phyloP scores from a whole-genome alignment of 2,113 vertebrate genomes.

The Petromus typicus region DNA sequence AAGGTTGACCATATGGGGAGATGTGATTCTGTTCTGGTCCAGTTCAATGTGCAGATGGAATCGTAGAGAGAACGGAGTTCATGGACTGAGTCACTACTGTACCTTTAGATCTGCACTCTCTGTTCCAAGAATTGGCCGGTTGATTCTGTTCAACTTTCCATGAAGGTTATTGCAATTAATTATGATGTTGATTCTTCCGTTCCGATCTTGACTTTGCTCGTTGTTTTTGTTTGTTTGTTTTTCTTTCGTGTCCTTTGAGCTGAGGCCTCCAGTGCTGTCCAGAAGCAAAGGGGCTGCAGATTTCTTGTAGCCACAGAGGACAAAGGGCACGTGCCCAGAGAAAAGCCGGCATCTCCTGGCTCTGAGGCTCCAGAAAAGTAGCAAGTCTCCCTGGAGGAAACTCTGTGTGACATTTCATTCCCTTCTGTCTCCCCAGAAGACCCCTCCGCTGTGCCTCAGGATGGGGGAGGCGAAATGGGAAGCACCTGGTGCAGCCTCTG shows the following conservation, averaged over 20 bases:
- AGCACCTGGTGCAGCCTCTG: conserved; percentile 77
- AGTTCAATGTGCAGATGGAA: neutral
- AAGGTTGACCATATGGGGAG: neutral
- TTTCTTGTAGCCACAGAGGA: neutral
- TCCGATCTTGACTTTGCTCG: neutral
- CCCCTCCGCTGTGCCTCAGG: conserved; percentile 85
- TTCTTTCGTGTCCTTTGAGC: neutral
- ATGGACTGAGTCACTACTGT: neutral
- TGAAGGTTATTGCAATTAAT: neutral
- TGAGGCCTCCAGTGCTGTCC: accelerated
- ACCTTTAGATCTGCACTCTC: neutral
- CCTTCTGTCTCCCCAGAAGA: conserved; percentile 57
- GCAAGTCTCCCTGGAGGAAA: neutral
- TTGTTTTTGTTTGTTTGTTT: conserved; percentile 49
- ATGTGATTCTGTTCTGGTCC: neutral
- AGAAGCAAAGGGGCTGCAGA: neutral
- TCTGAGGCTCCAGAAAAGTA: neutral
- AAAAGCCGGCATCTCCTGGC: neutral
- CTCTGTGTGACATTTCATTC: neutral
- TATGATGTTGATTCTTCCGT: neutral
- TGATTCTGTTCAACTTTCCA: neutral
- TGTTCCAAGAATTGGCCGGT: neutral
- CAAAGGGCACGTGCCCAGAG: neutral
- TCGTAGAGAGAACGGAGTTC: neutral
- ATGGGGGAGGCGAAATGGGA: conserved; percentile 82